These are phyloP conservation scores for Silurus glanis DNA, from an alignment of 2,113 vertebrate species.

Conservation along the genomic window DNA sequence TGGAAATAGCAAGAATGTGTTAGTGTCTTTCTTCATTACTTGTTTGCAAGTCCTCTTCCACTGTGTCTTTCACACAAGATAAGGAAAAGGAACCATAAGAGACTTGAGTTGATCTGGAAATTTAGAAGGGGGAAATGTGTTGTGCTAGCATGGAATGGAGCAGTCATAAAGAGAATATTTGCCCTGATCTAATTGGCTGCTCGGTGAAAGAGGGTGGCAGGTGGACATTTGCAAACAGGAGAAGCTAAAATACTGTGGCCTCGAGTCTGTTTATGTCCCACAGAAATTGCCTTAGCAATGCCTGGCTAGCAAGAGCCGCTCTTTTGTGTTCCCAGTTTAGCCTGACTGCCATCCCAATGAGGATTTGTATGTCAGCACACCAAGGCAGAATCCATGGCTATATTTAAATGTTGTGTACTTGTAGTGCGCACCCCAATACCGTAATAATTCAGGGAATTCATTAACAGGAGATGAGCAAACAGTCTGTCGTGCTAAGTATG, in stretches of 20 bases:
- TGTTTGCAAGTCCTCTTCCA: neutral
- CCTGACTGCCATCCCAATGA: constrained; percentile 37
- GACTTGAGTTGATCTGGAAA: neutral
- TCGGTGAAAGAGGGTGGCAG: constrained; percentile 29
- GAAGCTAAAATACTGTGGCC: constrained; percentile 28
- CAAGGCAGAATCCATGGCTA: constrained; percentile 32
- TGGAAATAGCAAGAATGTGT: constrained; percentile 18
- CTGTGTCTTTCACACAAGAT: neutral
- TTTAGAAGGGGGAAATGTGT: neutral
- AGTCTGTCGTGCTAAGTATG: constrained; percentile 20
- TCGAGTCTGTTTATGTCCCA: constrained; percentile 42
- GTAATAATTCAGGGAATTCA: constrained; percentile 44
- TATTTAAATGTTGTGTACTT: constrained; percentile 46
- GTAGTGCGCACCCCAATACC: constrained; percentile 37
- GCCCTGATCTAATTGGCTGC: neutral
- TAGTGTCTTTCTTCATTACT: constrained; percentile 19
- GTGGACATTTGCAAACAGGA: constrained; percentile 18
- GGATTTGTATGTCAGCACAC: constrained; percentile 31
- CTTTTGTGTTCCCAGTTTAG: constrained; percentile 53
- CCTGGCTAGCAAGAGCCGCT: constrained; percentile 16
- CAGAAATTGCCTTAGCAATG: constrained; percentile 42
- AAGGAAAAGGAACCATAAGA: neutral
- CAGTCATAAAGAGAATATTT: neutral
- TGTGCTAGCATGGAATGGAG: neutral
- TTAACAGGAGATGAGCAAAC: constrained; percentile 29